Base-by-base conservation (phyloP, 2,113 vertebrate genomes). In the Lichenostomus cassidix region DNA sequence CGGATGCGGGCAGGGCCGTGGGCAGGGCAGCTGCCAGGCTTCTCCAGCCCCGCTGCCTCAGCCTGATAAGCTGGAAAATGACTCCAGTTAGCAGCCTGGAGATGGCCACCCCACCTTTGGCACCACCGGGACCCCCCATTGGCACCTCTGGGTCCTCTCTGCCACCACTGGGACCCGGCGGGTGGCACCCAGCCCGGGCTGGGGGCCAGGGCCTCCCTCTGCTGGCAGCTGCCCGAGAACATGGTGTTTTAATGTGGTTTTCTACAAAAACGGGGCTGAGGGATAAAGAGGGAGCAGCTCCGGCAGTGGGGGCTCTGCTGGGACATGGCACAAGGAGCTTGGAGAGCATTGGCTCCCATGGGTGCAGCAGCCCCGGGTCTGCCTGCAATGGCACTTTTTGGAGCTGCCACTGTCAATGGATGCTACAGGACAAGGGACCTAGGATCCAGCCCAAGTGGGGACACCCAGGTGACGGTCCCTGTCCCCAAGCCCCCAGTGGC, bases 381-480 rank as follows among this genome's bases (percentile, higher is more conserved):
- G 56, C 47, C 42, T 11, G 35, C 0, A 0, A 27, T 4, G 20
- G 50, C 52, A 25, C 39, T 0, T 53, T 76, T 47, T 15, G 62
- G 41, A 62, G 46, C 33, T 89, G 52, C 39, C 44, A 1, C 46
- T 29, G 21, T 4, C 63, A n/a, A 0, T 1, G 27, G 82, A 5
- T 17, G 23, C n/a, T 39, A 4, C 28, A 23, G 65, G 65, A 52
- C 37, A 13, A 28, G 35, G 58, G 18, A 63, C 5, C 4, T 29
- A 15, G 16, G 37, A 41, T 15, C 25, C 71, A 60, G 31, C 14
- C 23, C 47, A 16, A 11, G 1, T 1, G 9, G 52, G 28, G 71
- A 49, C 2, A 0, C 21, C 1, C 12, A 6, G 20, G 53, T 10
- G 29, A 55, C 1, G 0, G 63, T 21, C 74, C 44, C 52, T 46